Base-by-base conservation (phyloP, 2,888 invertebrate genomes). In the Trachelus iudaicus region DNA sequence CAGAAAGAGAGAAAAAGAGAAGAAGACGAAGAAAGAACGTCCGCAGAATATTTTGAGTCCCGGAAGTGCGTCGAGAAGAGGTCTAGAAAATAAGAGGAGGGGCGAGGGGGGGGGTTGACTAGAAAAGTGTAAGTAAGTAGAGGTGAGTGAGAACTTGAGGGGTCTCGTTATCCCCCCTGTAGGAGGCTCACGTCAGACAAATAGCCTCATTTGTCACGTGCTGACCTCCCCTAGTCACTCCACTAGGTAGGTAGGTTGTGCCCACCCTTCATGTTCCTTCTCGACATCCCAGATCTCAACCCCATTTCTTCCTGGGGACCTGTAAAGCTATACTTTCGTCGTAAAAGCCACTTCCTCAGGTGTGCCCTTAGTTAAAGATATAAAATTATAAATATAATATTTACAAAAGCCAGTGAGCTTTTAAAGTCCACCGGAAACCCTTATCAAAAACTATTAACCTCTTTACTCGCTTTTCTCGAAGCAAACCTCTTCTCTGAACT, bases 171-270 rank as follows among this genome's bases (percentile, higher is more conserved):
- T 89, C 86, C 85, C 23, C 80, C 83, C 81, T 85, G 87, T 86
- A 85, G 84, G 81, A 86, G 85, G 83, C 84, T 85, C 86, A 23
- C 56, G 56, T 56, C 56, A 84, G 87, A 88, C 88, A 89, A 89
- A 88, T 87, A 89, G 87, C 84, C 86, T 89, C 89, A 84, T 89
- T 89, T 89, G 89, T 89, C 89, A 89, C 87, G 87, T 83, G 87
- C 85, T 89, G 89, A 89, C 87, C 88, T 87, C 86, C 82, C 81
- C 78, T 82, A 56, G 56, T 56, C 23, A 56, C 56, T 56, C 56
- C 56, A 56, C 56, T 56, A 56, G 56, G 23, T 56, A 56, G 56
- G 56, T 56, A 56, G 56, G 56, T 56, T 23, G 56, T 56, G 23
- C 9, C 15, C 56, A 56, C 23, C 56, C 56, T 15, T 56, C 9